Evolutionary conservation across 2,888 invertebrate species (phyloP).

Genomic region (Metopia argyrocephala): DNA sequence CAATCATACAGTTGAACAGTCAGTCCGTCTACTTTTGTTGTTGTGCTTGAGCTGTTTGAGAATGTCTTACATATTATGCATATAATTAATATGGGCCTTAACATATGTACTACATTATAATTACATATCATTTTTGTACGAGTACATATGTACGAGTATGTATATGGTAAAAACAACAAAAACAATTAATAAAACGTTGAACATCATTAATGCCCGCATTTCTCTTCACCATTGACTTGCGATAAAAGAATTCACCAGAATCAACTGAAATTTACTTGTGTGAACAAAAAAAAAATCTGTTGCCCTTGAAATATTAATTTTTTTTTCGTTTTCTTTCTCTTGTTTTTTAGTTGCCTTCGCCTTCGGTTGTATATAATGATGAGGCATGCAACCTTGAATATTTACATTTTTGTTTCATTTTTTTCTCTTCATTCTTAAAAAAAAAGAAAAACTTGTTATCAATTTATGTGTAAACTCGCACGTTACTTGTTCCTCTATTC

Average conservation of each 20-base stretch:
- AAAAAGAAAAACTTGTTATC: conserved; percentile 30
- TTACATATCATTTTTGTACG: background rate
- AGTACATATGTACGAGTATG: no score
- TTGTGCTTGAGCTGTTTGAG: background rate
- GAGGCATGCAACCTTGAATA: conserved; percentile 46
- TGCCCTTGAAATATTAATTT: conserved; percentile 46
- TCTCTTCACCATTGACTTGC: background rate
- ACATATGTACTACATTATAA: no score
- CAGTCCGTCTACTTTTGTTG: background rate
- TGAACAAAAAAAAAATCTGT: conserved; percentile 9
- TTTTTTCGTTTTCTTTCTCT: background rate
- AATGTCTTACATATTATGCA: background rate
- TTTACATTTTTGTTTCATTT: conserved; percentile 6
- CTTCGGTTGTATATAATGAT: conserved; percentile 1
- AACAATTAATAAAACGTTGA: no score
- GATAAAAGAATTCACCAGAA: conserved; percentile 62
- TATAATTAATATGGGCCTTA: background rate
- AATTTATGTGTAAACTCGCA: conserved; percentile 20
- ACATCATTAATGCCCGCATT: no score
- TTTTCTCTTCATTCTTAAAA: background rate
- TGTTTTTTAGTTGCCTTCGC: background rate
- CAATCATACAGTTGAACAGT: no score
- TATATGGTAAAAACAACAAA: no score
- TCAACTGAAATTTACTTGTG: conserved; percentile 68
- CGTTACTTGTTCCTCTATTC: background rate